phyloP scores from a whole-genome alignment of 2,888 invertebrate genomes.

The Erannis defoliaria region DNA sequence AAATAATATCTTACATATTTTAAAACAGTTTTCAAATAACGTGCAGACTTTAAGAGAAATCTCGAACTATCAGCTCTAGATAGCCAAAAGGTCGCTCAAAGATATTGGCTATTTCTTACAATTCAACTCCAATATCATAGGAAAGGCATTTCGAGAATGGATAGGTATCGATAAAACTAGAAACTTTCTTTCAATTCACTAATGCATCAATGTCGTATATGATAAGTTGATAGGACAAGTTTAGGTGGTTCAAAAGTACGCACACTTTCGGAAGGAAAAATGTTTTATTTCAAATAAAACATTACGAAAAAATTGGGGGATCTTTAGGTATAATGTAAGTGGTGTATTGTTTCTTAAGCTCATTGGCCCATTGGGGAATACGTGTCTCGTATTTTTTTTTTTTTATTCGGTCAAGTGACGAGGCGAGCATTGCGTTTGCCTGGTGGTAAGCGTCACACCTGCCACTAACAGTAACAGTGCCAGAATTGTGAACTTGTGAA shows the following conservation, averaged over 20 bases:
- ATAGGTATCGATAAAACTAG: constrained; percentile 8
- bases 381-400: no score
- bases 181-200: constrained; percentile 20
- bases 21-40: constrained; percentile 15
- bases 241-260: background rate
- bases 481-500: no score
- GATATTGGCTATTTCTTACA: constrained; percentile 33
- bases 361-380: no score
- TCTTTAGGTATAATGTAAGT: no score
- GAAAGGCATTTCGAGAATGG: constrained; percentile 11
- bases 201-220: constrained; percentile 23
- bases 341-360: no score
- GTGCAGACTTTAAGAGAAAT: constrained; percentile 1
- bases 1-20: constrained; percentile 8
- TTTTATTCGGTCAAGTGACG: no score
- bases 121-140: constrained; percentile 28
- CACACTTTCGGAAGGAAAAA: background rate
- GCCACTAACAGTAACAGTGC: no score
- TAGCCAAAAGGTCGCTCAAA: constrained; percentile 7
- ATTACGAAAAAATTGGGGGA: no score
- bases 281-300: background rate
- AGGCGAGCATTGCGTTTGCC: no score
- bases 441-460: no score
- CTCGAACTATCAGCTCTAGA: constrained; percentile 6
- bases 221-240: constrained; percentile 1